These are phyloP conservation scores for Labia minor DNA, from an alignment of 2,888 invertebrate species.

Conservation along the genomic window DNA sequence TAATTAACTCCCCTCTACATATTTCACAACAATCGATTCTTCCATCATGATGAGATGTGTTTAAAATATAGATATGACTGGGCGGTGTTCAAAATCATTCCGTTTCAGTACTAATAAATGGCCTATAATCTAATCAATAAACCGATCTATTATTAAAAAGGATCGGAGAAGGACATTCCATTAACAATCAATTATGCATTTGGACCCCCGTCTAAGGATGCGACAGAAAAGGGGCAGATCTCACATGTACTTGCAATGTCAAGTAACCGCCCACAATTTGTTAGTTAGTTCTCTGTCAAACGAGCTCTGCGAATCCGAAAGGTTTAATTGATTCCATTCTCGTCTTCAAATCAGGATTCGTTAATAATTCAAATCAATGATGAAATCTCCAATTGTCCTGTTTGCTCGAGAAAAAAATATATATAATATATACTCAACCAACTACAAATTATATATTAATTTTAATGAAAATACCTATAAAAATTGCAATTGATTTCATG, in stretches of 20 bases:
- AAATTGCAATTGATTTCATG: too few species aligned
- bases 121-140: background rate
- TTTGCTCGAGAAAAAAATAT: too few species aligned
- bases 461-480: too few species aligned
- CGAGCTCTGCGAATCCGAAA: background rate
- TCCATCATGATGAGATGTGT: background rate
- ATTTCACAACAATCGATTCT: background rate
- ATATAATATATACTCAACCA: too few species aligned
- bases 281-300: background rate
- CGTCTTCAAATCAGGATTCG: background rate
- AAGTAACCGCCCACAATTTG: background rate
- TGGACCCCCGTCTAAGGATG: too few species aligned
- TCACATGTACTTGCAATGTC: background rate
- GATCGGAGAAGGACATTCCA: background rate
- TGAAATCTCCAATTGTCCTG: too few species aligned
- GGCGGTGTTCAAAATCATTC: background rate
- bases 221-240: too few species aligned
- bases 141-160: background rate
- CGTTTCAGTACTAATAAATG: background rate
- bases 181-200: too few species aligned
- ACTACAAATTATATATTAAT: too few species aligned
- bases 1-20: background rate
- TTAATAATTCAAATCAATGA: too few species aligned
- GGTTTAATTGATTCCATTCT: background rate
- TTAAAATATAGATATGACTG: background rate